Percentiles rank a stretch among this genome's conserved stretches.
Evolutionary conservation across 2,888 invertebrate genomes (phyloP).

Genomic region (Artemia sp.): DNA sequence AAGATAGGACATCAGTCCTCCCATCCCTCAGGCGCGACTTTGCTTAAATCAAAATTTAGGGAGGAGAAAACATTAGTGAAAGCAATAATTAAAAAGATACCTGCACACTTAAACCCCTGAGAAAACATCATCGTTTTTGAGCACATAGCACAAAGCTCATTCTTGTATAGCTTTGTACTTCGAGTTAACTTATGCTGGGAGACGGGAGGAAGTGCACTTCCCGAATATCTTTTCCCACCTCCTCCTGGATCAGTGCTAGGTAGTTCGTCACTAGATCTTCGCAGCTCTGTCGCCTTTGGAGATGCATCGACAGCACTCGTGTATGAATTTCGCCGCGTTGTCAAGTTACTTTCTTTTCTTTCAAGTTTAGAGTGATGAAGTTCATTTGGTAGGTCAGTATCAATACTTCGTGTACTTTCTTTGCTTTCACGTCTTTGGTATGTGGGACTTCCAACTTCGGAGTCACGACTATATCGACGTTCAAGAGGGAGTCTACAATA

Average conservation of each 20-base stretch:
- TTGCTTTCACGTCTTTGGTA: slow-evolving; percentile 24
- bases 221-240: slow-evolving; percentile 22
- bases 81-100: slow-evolving; percentile 27
- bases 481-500: not conserved
- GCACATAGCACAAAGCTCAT: slow-evolving; percentile 64
- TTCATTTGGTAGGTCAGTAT: slow-evolving; percentile 17
- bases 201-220: slow-evolving; percentile 24
- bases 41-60: too few relatives aligned
- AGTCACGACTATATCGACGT: slow-evolving; percentile 21
- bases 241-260: slow-evolving; percentile 21
- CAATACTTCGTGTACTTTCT: slow-evolving; percentile 21
- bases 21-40: too few relatives aligned
- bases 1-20: too few relatives aligned
- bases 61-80: too few relatives aligned
- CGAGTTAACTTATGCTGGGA: slow-evolving; percentile 49
- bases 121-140: slow-evolving; percentile 51
- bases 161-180: slow-evolving; percentile 50
- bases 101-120: slow-evolving; percentile 39
- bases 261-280: slow-evolving; percentile 24
- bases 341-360: not conserved
- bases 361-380: not conserved
- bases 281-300: slow-evolving; percentile 16
- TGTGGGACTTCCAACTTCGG: slow-evolving; percentile 17
- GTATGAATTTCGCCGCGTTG: slow-evolving; percentile 15
- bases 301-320: slow-evolving; percentile 14